Evolutionary conservation across 2,797 vertebrate genomes (phyloP).

Genomic region (Gallinago nigripennis): DNA sequence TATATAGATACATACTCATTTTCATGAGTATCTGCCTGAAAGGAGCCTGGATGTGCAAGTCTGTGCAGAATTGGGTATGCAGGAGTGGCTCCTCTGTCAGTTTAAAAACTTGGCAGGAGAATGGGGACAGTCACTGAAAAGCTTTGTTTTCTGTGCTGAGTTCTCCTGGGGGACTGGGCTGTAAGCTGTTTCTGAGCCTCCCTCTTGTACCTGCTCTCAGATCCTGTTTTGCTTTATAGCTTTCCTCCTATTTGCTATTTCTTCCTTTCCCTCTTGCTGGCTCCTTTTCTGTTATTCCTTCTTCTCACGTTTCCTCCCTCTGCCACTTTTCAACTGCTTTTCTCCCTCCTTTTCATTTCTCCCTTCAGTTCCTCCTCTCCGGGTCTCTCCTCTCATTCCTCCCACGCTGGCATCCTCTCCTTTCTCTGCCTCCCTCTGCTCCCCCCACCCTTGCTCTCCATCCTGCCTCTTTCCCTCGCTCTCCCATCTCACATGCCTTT

Average conservation of each 20-base stretch:
- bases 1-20: not conserved
- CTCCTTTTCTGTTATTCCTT: conserved; percentile 38
- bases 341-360: not conserved
- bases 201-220: conserved; percentile 5
- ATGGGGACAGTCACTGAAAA: conserved; percentile 16
- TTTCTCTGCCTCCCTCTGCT: not conserved
- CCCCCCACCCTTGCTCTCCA: not conserved
- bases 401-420: not conserved
- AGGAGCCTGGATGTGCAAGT: not conserved
- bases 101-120: conserved; percentile 1
- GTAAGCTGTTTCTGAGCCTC: not conserved
- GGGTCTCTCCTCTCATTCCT: not conserved
- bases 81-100: not conserved
- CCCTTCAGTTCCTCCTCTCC: not conserved
- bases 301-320: not conserved
- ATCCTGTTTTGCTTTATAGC: not conserved
- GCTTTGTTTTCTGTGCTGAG: conserved; percentile 1
- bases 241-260: not conserved
- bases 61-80: not conserved
- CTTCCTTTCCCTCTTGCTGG: not conserved
- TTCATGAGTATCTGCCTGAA: not conserved
- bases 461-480: not conserved
- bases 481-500: conserved; percentile 3
- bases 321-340: not conserved
- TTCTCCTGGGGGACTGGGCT: not conserved